Evolutionary conservation across 2,888 invertebrate species (phyloP).

Genomic region (Melieria picta): DNA sequence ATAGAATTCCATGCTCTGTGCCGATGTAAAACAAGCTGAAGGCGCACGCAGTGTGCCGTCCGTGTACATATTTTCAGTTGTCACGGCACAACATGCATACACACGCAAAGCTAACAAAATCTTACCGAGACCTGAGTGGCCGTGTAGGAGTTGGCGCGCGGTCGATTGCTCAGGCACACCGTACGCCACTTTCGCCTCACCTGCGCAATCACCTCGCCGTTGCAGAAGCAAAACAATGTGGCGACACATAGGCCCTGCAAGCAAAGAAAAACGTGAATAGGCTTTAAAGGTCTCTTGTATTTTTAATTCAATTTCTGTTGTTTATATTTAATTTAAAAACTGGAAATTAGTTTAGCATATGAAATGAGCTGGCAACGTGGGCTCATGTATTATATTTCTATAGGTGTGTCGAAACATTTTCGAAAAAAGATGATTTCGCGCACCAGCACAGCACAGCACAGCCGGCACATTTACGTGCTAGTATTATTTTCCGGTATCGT

Average conservation of each 20-base stretch:
- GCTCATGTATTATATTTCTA: too few relatives aligned
- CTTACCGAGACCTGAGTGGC: conserved; percentile 90
- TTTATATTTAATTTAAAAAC: not conserved
- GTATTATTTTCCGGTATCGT: not conserved
- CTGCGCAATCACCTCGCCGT: conserved; percentile 92
- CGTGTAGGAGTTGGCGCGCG: conserved; percentile 84
- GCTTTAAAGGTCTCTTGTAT: not conserved
- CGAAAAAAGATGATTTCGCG: not conserved
- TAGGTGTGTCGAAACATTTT: not conserved
- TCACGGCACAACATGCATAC: not conserved
- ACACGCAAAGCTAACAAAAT: conserved; percentile 56
- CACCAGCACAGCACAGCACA: not conserved
- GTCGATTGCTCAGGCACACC: conserved; percentile 73
- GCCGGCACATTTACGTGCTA: not conserved
- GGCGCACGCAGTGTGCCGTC: too few relatives aligned
- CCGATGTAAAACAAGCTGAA: too few relatives aligned
- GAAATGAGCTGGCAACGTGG: not conserved
- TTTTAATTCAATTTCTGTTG: too few relatives aligned
- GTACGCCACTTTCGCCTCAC: conserved; percentile 84
- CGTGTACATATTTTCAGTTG: too few relatives aligned
- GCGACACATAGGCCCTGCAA: conserved; percentile 90
- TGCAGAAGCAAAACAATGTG: conserved; percentile 92
- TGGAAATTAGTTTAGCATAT: conserved; percentile 6
- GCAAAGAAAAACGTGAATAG: not conserved
- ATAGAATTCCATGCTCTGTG: too few relatives aligned